These are phyloP conservation scores for Lipophrys pholis DNA, from an alignment of 2,113 vertebrate species.

Conservation along the genomic window DNA sequence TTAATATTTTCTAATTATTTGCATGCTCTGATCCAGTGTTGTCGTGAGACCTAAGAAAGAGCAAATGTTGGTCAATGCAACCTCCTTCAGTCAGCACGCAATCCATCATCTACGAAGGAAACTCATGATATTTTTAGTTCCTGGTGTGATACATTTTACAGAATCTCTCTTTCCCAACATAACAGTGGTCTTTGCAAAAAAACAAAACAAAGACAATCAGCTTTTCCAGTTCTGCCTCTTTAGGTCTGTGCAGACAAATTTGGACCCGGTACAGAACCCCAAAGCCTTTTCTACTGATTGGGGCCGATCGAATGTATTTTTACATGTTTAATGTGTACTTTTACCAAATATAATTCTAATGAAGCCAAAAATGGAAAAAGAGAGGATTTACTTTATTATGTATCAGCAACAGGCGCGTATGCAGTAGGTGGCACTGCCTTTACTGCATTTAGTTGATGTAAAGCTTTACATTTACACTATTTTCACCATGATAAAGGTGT, in stretches of 20 bases:
- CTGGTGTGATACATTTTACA: slow-evolving; percentile 10
- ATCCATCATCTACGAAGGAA: slow-evolving; percentile 6
- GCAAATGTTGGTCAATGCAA: slow-evolving; percentile 7
- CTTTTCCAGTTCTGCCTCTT: slow-evolving; percentile 48
- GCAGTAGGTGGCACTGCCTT: background rate
- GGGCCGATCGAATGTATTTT: too few relatives aligned
- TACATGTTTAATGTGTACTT: too few relatives aligned
- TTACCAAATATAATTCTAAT: too few relatives aligned
- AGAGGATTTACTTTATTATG: too few relatives aligned
- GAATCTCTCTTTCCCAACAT: slow-evolving; percentile 34
- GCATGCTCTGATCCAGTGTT: slow-evolving; percentile 1
- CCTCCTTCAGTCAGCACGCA: slow-evolving; percentile 18
- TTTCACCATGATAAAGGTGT: background rate
- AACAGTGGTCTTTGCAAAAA: slow-evolving; percentile 29
- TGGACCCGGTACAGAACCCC: slow-evolving; percentile 14
- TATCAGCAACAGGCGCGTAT: background rate
- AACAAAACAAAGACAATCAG: slow-evolving; percentile 59
- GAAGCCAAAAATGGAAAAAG: too few relatives aligned
- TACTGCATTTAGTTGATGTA: background rate
- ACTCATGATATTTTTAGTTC: slow-evolving; percentile 41
- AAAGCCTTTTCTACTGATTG: slow-evolving; percentile 26
- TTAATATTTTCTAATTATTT: background rate
- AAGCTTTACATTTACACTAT: background rate
- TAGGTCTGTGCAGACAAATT: slow-evolving; percentile 29
- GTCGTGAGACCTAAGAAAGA: slow-evolving; percentile 31